phyloP scores from a whole-genome alignment of 2,797 vertebrate species.

The Threskiornis aethiopicus region DNA sequence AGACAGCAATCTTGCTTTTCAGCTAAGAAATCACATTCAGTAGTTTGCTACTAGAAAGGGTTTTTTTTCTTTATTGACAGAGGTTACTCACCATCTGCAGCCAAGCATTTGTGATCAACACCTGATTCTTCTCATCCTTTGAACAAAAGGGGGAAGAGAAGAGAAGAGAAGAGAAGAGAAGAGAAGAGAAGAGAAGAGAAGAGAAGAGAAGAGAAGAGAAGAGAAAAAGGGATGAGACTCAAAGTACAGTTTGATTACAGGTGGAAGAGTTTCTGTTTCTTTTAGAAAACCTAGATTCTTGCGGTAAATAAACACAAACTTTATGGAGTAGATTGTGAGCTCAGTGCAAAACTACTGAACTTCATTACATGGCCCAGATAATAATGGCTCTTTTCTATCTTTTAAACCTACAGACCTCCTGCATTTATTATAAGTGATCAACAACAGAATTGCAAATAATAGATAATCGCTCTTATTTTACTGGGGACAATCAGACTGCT shows the following conservation, averaged over 20 bases:
- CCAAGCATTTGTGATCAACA: slow-evolving; percentile 91
- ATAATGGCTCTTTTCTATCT: background rate
- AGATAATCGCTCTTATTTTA: background rate
- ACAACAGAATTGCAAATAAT: background rate
- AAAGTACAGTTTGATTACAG: background rate
- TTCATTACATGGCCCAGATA: background rate
- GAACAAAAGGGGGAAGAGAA: background rate
- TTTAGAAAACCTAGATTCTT: background rate
- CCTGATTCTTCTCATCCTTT: slow-evolving; percentile 93
- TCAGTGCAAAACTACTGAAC: background rate
- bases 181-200: background rate
- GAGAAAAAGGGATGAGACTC: background rate
- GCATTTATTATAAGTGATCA: background rate
- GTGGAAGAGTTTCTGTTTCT: background rate
- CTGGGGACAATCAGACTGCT: background rate
- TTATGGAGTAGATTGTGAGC: background rate
- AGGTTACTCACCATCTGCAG: slow-evolving; percentile 87
- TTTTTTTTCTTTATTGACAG: background rate
- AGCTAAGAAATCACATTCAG: background rate
- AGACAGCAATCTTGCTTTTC: background rate
- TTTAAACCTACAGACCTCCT: background rate
- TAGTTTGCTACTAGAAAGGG: background rate
- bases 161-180: background rate
- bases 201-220: background rate
- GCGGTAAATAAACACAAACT: background rate